Conservation (phyloP, 2,797 vertebrate species). For the Argya squamiceps region DNA sequence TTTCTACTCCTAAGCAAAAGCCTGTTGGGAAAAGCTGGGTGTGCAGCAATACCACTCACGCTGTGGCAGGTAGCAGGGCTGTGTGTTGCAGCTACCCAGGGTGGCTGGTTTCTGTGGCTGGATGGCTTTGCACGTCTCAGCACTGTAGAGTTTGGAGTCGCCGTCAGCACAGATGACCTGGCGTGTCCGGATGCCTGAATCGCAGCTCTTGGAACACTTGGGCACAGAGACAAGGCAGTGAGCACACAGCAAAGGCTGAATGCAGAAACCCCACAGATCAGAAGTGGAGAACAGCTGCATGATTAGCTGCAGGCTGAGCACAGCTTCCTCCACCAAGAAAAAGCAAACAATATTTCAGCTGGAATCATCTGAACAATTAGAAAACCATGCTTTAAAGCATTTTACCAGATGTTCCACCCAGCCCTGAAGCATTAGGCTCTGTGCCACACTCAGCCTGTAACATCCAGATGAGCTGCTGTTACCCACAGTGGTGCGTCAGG, state of each 20-base stretch:
- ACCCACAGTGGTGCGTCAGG: neutral
- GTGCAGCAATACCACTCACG: constrained; percentile 74
- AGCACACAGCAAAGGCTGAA: neutral
- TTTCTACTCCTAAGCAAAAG: neutral
- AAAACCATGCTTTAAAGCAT: neutral
- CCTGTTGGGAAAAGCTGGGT: neutral
- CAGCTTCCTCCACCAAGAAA: neutral
- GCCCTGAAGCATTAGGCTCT: neutral
- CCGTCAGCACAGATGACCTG: constrained; percentile 88
- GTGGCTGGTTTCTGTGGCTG: constrained; percentile 79
- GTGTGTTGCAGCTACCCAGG: constrained; percentile 86
- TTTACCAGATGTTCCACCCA: neutral
- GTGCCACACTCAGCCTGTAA: neutral
- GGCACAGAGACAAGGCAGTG: neutral
- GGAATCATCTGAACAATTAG: neutral
- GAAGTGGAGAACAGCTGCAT: neutral
- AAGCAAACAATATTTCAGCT: neutral
- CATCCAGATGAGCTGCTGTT: neutral
- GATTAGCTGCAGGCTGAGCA: neutral
- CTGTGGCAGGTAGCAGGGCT: constrained; percentile 86
- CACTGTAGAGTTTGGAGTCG: constrained; percentile 79
- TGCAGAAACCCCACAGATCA: neutral
- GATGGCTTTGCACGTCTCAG: constrained; percentile 75
- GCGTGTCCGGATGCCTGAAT: constrained; percentile 84
- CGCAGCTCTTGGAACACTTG: constrained; percentile 92